Evolutionary conservation across 2,113 vertebrate genomes (phyloP).

Genomic region (Scolopax mira): DNA sequence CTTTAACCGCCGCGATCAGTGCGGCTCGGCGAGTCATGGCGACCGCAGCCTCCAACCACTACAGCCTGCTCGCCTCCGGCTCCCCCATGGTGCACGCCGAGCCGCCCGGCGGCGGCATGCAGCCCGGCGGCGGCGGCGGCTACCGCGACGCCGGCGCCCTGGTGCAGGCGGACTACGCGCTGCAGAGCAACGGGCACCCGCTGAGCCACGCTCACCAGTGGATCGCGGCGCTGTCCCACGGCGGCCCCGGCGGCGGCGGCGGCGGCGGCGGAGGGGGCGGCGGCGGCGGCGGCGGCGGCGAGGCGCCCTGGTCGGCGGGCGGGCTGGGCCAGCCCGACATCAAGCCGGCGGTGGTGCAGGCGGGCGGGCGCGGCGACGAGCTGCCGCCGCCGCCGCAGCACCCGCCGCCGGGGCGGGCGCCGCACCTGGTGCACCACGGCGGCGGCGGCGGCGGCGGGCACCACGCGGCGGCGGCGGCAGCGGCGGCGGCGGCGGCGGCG

Average conservation of each 20-base stretch:
- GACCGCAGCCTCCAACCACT: constrained; percentile 97
- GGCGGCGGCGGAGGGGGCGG: constrained; percentile 84
- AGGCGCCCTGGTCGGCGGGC: constrained; percentile 86
- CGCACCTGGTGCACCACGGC: constrained; percentile 69
- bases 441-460: constrained; percentile 72
- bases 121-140: constrained; percentile 72
- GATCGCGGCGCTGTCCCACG: constrained; percentile 94
- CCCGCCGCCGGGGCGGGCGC: constrained; percentile 80
- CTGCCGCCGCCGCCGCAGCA: constrained; percentile 67
- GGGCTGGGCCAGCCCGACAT: constrained; percentile 91
- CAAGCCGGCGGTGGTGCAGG: constrained; percentile 87
- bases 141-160: constrained; percentile 90
- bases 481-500: constrained; percentile 84
- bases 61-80: constrained; percentile 94
- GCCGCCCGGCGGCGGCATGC: constrained; percentile 78
- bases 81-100: constrained; percentile 93
- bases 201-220: constrained; percentile 98
- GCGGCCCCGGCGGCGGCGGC: constrained; percentile 81
- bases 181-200: constrained; percentile 93
- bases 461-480: constrained; percentile 78
- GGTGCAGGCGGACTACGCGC: constrained; percentile 92
- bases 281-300: constrained; percentile 81
- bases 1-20: constrained; percentile 89
- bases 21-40: constrained; percentile 95
- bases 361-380: constrained; percentile 80